phyloP scores from a whole-genome alignment of 2,797 vertebrate species.

The Poecilia wingei region DNA sequence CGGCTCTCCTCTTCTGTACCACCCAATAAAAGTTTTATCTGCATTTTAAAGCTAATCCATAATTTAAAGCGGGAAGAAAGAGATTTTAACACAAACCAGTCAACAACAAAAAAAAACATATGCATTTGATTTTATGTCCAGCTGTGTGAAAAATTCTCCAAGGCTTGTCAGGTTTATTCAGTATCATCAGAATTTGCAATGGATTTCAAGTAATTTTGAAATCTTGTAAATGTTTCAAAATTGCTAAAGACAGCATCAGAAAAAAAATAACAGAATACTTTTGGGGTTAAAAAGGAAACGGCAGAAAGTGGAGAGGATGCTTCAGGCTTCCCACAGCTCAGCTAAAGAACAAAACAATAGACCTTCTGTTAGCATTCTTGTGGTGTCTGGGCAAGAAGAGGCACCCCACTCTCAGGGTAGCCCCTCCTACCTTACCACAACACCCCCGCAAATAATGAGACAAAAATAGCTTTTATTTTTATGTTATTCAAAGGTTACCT shows the following conservation, averaged over 20 bases:
- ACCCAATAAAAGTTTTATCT: slow-evolving; percentile 84
- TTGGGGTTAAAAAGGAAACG: slow-evolving; percentile 20
- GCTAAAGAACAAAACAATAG: slow-evolving; percentile 77
- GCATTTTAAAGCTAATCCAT: slow-evolving; percentile 83
- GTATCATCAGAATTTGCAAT: background rate
- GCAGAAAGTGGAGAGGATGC: slow-evolving; percentile 44
- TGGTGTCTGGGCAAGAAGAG: slow-evolving; percentile 67
- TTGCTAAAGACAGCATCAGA: background rate
- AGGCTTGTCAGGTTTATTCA: slow-evolving; percentile 11
- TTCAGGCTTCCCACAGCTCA: slow-evolving; percentile 69
- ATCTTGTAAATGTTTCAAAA: slow-evolving; percentile 5
- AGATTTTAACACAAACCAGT: slow-evolving; percentile 71
- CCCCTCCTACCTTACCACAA: slow-evolving; percentile 47
- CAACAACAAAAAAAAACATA: slow-evolving; percentile 62
- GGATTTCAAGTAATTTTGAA: slow-evolving; percentile 5
- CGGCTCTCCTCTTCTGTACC: slow-evolving; percentile 69
- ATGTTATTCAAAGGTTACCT: slow-evolving; percentile 3
- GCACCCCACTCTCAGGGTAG: slow-evolving; percentile 46
- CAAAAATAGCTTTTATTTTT: slow-evolving; percentile 9
- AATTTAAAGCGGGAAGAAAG: slow-evolving; percentile 80
- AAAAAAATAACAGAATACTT: background rate
- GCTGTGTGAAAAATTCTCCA: slow-evolving; percentile 9
- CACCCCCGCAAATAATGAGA: slow-evolving; percentile 24
- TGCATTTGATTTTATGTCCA: slow-evolving; percentile 45
- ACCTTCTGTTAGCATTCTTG: slow-evolving; percentile 80